Conservation (phyloP, 2,888 invertebrate genomes). For the Lissonota sp. region DNA sequence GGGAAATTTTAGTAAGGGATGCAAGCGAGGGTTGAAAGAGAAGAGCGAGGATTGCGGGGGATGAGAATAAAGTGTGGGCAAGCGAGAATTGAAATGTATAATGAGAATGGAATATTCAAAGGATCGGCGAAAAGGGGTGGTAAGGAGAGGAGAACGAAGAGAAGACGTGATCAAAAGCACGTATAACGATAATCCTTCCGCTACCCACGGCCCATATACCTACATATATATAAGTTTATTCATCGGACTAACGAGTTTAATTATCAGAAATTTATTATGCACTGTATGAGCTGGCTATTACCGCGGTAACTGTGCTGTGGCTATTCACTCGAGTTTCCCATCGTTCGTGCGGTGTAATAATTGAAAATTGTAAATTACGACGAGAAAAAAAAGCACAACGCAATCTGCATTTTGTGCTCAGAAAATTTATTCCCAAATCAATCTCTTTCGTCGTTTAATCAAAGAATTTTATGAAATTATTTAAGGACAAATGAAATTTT, state of each 20-base stretch:
- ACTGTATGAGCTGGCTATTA: background rate
- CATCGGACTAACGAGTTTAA: conserved; percentile 53
- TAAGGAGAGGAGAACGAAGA: background rate
- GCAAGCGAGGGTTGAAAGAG: background rate
- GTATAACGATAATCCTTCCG: conserved; percentile 35
- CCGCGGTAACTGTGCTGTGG: background rate
- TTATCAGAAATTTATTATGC: conserved; percentile 54
- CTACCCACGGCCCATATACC: conserved; percentile 6
- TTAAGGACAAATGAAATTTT: too few species aligned
- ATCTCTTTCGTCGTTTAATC: too few species aligned
- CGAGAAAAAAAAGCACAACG: background rate
- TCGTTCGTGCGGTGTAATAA: background rate
- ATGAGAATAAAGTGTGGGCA: background rate
- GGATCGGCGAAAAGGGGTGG: background rate
- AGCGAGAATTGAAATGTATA: conserved; percentile 14
- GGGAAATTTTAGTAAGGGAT: conserved; percentile 1
- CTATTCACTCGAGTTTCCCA: conserved; percentile 2
- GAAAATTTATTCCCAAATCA: too few species aligned
- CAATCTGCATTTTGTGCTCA: too few species aligned
- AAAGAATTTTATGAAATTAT: too few species aligned
- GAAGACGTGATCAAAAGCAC: conserved; percentile 31
- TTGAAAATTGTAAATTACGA: background rate
- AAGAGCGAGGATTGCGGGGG: background rate
- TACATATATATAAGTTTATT: background rate
- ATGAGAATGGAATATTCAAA: conserved; percentile 43